Conservation (phyloP, 2,888 invertebrate species). For the Ectobius pallidus region DNA sequence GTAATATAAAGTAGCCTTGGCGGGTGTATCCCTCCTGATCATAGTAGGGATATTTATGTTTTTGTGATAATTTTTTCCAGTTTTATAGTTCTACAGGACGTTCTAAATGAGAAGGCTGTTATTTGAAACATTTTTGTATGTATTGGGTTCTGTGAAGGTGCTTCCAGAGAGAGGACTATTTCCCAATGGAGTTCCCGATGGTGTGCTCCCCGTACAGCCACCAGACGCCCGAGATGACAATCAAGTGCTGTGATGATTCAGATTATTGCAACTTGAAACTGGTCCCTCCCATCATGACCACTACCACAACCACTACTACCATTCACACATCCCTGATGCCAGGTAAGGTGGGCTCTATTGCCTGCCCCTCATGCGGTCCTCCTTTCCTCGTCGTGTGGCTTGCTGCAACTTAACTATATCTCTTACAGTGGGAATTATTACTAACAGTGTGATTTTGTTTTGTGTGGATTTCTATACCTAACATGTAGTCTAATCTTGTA, state of each 20-base stretch:
- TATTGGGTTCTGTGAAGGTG: constrained; percentile 55
- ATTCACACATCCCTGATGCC: constrained; percentile 41
- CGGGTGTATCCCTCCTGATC: too few relatives aligned
- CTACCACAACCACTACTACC: constrained; percentile 50
- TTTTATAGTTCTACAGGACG: too few relatives aligned
- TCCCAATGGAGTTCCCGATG: constrained; percentile 66
- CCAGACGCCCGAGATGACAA: neutral
- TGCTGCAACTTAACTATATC: constrained; percentile 1
- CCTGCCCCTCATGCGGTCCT: constrained; percentile 11
- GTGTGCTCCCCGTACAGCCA: constrained; percentile 55
- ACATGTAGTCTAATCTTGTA: neutral
- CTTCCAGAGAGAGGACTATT: constrained; percentile 58
- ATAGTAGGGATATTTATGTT: too few relatives aligned
- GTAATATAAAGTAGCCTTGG: too few relatives aligned
- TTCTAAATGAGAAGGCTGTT: too few relatives aligned
- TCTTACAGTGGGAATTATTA: constrained; percentile 3
- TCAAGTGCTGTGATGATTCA: constrained; percentile 61
- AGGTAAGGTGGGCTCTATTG: constrained; percentile 41
- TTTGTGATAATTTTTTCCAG: too few relatives aligned
- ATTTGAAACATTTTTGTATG: too few relatives aligned
- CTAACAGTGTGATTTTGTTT: constrained; percentile 16
- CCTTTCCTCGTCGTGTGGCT: constrained; percentile 2
- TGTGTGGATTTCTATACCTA: constrained; percentile 8
- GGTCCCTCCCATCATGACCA: constrained; percentile 54
- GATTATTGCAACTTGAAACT: constrained; percentile 65